Percentiles rank a stretch among this genome's conserved stretches.
These are phyloP conservation scores for Oncorhynchus keta DNA, from an alignment of 2,113 vertebrate genomes.

Conservation along the genomic window DNA sequence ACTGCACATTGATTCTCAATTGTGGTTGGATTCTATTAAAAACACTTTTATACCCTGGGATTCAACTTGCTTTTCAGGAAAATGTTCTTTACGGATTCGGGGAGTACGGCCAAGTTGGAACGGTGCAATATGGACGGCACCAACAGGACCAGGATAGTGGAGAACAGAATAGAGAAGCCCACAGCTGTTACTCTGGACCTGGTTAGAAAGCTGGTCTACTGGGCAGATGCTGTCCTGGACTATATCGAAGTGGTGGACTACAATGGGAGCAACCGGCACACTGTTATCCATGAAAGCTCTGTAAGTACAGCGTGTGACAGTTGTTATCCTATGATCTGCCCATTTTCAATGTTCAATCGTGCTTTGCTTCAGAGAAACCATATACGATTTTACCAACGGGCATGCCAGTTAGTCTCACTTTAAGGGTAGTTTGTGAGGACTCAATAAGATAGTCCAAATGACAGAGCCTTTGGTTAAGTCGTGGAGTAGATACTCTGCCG, in stretches of 20 bases:
- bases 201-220: slow-evolving; percentile 83
- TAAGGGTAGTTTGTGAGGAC: no score
- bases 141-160: slow-evolving; percentile 79
- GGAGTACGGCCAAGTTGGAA: slow-evolving; percentile 82
- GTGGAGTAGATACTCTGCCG: no score
- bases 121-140: slow-evolving; percentile 84
- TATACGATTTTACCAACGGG: no score
- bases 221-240: slow-evolving; percentile 83
- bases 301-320: slow-evolving; percentile 63
- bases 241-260: slow-evolving; percentile 83
- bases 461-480: no score
- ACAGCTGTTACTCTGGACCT: slow-evolving; percentile 81
- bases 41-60: not conserved
- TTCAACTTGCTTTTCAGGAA: slow-evolving; percentile 78
- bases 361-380: no score
- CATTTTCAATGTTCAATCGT: no score
- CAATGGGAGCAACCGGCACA: slow-evolving; percentile 78
- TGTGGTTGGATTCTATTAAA: not conserved
- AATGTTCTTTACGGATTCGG: slow-evolving; percentile 86
- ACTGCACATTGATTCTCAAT: not conserved
- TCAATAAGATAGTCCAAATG: no score
- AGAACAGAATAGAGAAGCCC: slow-evolving; percentile 80
- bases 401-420: no score
- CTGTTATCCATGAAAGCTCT: slow-evolving; percentile 73
- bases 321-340: no score